Evolutionary conservation across 2,113 vertebrate genomes (phyloP).

Genomic region (Calypte anna): DNA sequence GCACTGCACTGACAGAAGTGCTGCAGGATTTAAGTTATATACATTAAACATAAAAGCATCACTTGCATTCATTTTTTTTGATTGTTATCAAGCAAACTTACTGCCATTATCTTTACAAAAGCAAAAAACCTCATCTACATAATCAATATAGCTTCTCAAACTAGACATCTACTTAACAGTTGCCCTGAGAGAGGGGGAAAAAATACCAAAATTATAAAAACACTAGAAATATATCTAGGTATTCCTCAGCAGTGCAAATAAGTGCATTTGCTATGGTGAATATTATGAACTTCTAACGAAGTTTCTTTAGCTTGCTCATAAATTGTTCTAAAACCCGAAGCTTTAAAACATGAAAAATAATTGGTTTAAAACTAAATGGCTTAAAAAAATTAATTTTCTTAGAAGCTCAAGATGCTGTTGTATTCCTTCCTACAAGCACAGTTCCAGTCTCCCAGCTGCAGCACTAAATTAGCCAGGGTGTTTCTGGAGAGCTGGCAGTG

Average conservation of each 20-base stretch:
- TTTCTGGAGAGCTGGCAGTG: not conserved
- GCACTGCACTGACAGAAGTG: not conserved
- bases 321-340: not conserved
- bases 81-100: not conserved
- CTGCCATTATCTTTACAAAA: not conserved
- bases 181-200: fast-evolving
- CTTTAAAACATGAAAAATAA: not conserved
- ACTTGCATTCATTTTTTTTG: not conserved
- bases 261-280: not conserved
- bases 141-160: not conserved
- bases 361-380: no score
- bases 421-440: not conserved
- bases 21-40: fast-evolving
- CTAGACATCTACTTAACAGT: not conserved
- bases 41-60: not conserved
- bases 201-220: not conserved
- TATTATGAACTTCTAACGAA: not conserved
- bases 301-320: not conserved
- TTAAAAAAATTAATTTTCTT: not conserved
- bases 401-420: not conserved
- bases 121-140: not conserved
- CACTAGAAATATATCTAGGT: no score
- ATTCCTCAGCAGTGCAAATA: not conserved
- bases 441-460: not conserved
- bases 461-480: not conserved